Base-by-base conservation (phyloP, 1,140 invertebrate species). In the Globodera ellingtonae region DNA sequence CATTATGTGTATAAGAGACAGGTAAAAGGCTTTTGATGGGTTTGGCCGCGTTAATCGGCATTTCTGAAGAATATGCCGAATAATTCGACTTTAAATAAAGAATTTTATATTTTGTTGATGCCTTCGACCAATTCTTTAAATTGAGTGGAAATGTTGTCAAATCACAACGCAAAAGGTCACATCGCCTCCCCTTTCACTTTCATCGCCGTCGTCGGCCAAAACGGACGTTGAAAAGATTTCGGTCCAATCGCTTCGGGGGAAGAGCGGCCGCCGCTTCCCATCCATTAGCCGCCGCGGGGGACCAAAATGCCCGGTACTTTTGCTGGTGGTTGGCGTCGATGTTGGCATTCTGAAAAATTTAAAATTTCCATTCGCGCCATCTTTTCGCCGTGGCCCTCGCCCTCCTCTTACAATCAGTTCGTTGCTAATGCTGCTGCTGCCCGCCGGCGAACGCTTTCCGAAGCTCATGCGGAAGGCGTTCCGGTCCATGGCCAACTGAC, bases 391-490 rank as follows among this genome's bases (percentile, higher is more conserved):
- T 35, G 1, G 35, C 3, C 35, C 1, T 35, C 35, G 35, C 35
- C 35, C 35, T 62, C 4, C 56, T 5, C 69, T 62, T 47, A 70
- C 67, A 9, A 15, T 70, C 35, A 24, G 46, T 18, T 67, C 67
- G 44, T 59, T 66, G 74, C 21, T 21, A 8, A 50, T 8, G 44
- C 65, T 6, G 52, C 24, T 24, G 59, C 50, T 70, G 56, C 10
- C 18, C 56, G 35, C 56, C 35, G 48, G 5, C 50, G 18, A 47
- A 35, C 72, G 67, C 73, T 80, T 81, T 44, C 80, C 80, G 24
- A 81, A 81, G 66, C 80, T 81, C 80, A 81, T 81, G 56, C 80
- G 35, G 46, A 81, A 81, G 18, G 80, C 75, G 65, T 81, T 81
- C 35, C 72, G 70, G 59, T 81, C 80, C 21, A 81, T 78, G 24